Evolutionary conservation across 2,797 vertebrate genomes (phyloP), one percentile per base, ranked within the genome.

Genomic region (Enteromius argenteus): DNA sequence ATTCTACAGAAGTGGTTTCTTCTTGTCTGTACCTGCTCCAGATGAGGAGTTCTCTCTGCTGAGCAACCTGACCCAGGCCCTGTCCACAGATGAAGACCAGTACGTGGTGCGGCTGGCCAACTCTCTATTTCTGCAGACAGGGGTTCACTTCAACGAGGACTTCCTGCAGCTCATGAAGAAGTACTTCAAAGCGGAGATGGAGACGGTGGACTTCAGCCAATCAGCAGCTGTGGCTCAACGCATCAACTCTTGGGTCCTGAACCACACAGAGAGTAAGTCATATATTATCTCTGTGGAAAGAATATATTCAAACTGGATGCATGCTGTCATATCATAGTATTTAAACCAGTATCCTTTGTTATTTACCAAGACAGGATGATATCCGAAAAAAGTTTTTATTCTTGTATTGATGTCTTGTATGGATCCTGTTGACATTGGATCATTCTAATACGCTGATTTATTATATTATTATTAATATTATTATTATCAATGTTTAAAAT

Each of bases 201-300:
- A 98, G 91, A 96, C 94, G 0, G 94, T 99, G 81, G 97, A 99
- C 93, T 99, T 99, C 91, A 95, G 94, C 83, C 93, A 98, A 88
- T 96, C 96, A 10, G 92, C 95, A 46, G 94, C 95, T 0, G 97
- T 96, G 76, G 97, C 98, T 56, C 94, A 95, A 86, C 95, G 95
- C 88, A 98, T 99, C 93, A 99, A 99, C 94, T 92, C 89, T 88
- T 99, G 98, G 98, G 97, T 99, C 92, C 96, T 97, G 90, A 99
- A 99, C 91, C 96, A 96, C 75, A 99, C 98, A 0, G 97, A 97
- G 89, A 97, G 98, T 99, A 95, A 94, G 97, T 21, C 9, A n/a
- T 44, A 27, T 32, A 46, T 3, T 7, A 51, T 51, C 44, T 3
- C 17, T 21, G 27, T 32, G 8, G 27, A 72, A 49, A 32, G 27